A percentile compares a stretch with the other conserved stretches of the same genome.
These are phyloP conservation scores for Drosophila guanche DNA, from an alignment of 1,140 invertebrate genomes.

Conservation along the genomic window DNA sequence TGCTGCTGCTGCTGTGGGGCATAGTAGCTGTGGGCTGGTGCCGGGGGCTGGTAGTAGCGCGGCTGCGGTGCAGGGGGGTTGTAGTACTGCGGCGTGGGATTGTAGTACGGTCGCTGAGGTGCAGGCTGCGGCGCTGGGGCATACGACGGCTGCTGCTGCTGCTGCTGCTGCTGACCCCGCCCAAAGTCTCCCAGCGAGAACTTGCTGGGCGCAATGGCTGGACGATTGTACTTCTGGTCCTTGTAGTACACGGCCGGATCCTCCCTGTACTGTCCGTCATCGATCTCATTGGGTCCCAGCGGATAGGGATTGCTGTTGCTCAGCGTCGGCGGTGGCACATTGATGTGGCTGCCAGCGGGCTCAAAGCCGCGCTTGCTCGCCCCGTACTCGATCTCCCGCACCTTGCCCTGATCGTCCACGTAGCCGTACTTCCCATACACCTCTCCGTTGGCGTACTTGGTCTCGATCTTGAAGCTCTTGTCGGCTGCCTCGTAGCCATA, in stretches of 20 bases:
- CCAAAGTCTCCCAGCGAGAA: constrained; percentile 70
- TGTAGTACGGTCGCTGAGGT: constrained; percentile 77
- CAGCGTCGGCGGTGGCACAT: constrained; percentile 90
- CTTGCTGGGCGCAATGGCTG: constrained; percentile 71
- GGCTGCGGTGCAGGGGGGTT: constrained; percentile 69
- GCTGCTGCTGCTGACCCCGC: constrained; percentile 46
- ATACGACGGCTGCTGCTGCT: constrained; percentile 68
- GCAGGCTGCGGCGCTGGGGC: constrained; percentile 53
- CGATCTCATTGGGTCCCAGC: constrained; percentile 87
- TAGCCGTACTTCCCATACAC: constrained; percentile 89
- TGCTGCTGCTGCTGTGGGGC: constrained; percentile 68
- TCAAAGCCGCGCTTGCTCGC: constrained; percentile 94
- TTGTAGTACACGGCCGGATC: constrained; percentile 91
- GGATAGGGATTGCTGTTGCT: constrained; percentile 84
- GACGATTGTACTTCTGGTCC: constrained; percentile 87
- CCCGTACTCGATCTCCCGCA: constrained; percentile 93
- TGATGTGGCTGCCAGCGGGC: constrained; percentile 90
- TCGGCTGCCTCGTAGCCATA: constrained; percentile 95
- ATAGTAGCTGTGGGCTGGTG: constrained; percentile 58
- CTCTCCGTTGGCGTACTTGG: constrained; percentile 91
- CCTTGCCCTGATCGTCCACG: constrained; percentile 90
- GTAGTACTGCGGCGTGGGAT: constrained; percentile 67
- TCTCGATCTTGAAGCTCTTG: constrained; percentile 96
- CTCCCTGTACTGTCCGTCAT: constrained; percentile 92
- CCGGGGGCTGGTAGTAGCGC: constrained; percentile 82